phyloP scores from a whole-genome alignment of 2,113 vertebrate genomes.

The Agapornis roseicollis region DNA sequence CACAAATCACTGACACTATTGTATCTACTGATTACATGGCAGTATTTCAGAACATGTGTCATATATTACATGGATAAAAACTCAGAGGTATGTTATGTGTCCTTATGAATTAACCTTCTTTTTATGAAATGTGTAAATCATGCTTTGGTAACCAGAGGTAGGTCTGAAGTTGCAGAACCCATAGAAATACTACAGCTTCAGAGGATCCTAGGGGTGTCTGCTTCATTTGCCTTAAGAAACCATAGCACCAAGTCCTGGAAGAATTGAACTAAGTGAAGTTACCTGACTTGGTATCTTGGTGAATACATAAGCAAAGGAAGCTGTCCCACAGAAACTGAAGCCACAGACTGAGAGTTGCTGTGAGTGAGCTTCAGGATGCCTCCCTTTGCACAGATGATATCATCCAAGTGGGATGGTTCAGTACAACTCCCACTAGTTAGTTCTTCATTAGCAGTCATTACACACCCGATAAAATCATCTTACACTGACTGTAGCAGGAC shows the following conservation, averaged over 20 bases:
- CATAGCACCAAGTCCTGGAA: not conserved
- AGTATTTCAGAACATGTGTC: not conserved
- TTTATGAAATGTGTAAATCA: not conserved
- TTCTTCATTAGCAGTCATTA: constrained; percentile 50
- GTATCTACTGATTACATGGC: not conserved
- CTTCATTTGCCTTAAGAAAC: not conserved
- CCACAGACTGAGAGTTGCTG: not conserved
- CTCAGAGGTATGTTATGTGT: not conserved
- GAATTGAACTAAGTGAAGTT: not conserved
- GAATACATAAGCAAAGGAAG: not conserved
- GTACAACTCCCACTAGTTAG: constrained; percentile 44
- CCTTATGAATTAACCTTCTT: not conserved
- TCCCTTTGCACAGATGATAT: constrained; percentile 18
- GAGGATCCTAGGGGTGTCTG: not conserved
- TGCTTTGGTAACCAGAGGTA: not conserved
- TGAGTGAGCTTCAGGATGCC: not conserved
- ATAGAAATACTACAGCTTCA: not conserved
- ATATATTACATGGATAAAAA: not conserved
- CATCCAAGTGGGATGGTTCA: not conserved
- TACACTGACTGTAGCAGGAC: constrained; percentile 4
- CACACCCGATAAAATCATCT: constrained; percentile 20
- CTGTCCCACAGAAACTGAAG: not conserved
- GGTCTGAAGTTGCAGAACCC: not conserved
- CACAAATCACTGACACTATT: not conserved
- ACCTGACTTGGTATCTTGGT: not conserved